Base-by-base conservation (phyloP, 2,888 invertebrate genomes). In the Lepidonotus clava region DNA sequence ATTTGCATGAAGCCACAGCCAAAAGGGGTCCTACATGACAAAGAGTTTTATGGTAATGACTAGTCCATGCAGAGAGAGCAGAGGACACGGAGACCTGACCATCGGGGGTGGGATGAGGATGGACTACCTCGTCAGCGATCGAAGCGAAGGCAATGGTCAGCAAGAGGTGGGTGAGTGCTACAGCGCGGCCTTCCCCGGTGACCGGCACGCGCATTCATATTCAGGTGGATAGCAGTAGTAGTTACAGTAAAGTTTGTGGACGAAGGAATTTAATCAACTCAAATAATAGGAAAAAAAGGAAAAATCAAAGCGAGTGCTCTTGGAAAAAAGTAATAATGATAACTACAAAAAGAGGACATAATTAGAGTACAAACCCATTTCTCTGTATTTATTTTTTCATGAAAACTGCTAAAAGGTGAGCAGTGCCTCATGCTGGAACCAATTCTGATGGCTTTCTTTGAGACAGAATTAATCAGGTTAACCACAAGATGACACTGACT, bases 401-500 rank as follows among this genome's bases (percentile, higher is more conserved):
- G 71, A 71, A 71, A 71, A 71, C 71, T 71, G 71, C 71, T 71
- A 71, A 71, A n/a, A 71, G 71, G 71, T 71, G 41, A 80, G 80
- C 28, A 80, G 80, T 51, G 51, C 41, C 51, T 80, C 80, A 80
- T 80, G 80, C 46, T 80, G 80, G 46, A 80, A 80, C 80, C 80
- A 80, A 80, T 24, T 80, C 80, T 80, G 80, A 80, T 80, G 80
- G 80, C 80, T 80, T 80, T 80, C 80, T 80, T 51, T 80, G 80
- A 41, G 41, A 80, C 46, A 46, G 76, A 71, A 18, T 71, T 71
- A 71, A 71, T 38, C 36, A 71, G 18, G 28, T 38, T 71, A 36
- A 34, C 6, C 71, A 71, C 71, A 71, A 38, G 36, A 34, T 11
- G 34, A 14, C 38, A 2, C 56, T 56, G 14, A n/a, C n/a, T 38